phyloP scores from a whole-genome alignment of 2,888 invertebrate species.

The Xestoiulus laeticollis region DNA sequence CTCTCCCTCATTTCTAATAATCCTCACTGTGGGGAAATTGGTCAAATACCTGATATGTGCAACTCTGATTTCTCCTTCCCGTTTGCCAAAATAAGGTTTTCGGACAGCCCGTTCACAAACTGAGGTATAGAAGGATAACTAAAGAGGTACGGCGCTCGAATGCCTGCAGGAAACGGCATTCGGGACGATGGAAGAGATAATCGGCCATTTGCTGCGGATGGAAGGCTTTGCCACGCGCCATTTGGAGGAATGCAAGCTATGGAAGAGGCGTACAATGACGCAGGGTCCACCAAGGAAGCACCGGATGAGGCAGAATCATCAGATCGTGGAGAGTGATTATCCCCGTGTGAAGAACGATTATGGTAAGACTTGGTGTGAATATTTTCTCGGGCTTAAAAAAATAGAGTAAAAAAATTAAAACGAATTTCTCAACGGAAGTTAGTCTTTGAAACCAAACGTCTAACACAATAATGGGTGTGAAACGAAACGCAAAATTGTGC shows the following conservation, averaged over 20 bases:
- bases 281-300: constrained; percentile 51
- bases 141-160: constrained; percentile 51
- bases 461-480: no score
- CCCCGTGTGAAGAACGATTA: constrained; percentile 11
- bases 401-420: neutral
- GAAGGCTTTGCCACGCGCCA: constrained; percentile 48
- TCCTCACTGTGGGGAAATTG: neutral
- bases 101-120: constrained; percentile 38
- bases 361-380: constrained; percentile 19
- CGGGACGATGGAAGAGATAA: constrained; percentile 27
- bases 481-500: no score
- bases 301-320: constrained; percentile 53
- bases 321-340: constrained; percentile 51
- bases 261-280: constrained; percentile 51
- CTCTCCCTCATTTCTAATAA: no score
- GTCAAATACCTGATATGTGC: constrained; percentile 7
- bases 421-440: no score
- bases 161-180: constrained; percentile 44
- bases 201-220: constrained; percentile 44
- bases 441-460: no score
- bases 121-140: constrained; percentile 27
- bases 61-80: neutral
- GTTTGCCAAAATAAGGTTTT: neutral
- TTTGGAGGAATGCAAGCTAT: constrained; percentile 40
- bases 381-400: neutral